Base-by-base conservation (phyloP, 2,888 invertebrate species). In the Mechanitis mazaeus region DNA sequence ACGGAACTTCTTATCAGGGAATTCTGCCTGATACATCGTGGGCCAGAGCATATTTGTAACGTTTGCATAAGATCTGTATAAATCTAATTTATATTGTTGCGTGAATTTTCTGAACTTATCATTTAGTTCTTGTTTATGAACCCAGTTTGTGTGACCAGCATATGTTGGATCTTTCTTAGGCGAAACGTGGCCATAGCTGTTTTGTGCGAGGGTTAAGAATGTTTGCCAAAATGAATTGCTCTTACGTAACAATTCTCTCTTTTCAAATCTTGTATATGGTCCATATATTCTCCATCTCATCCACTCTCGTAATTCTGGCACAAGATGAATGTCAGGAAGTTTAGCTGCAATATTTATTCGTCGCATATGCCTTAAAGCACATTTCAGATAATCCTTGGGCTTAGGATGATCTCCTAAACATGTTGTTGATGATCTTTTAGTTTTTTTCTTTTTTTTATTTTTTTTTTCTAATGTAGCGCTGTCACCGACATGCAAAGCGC, bases 301-400 rank as follows among this genome's bases (percentile, higher is more conserved):
- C 89, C 89, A 89, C 71, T 84, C 87, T 45, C 75, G 77, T 4
- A 89, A 75, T 63, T 87, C 87, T 6, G 89, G 87, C 2, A 78
- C 83, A 35, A 81, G 69, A 61, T 88, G 81, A 28, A 84, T 66
- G 54, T 88, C 87, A 0, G 89, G 89, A 45, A 89, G 70, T 9
- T 80, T 77, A 2, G 89, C 87, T 55, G 88, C 88, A 0, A 84
- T 61, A 68, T 88, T 88, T 0, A 72, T 63, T 0, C 72, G 72
- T 50, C 79, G 73, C 80, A 87, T 76, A 1, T 72, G 69, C 38
- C 80, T 71, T 53, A 89, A 67, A 11, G 85, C 87, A 64, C 85
- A 85, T 69, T 76, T 81, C 46, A 89, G 74, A 65, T 88, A 89
- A 58, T 87, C 85, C 67, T 77, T 74, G 0, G 83, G 79, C 56